These are phyloP conservation scores for Platyura marginata DNA, from an alignment of 1,140 invertebrate species.

Conservation along the genomic window DNA sequence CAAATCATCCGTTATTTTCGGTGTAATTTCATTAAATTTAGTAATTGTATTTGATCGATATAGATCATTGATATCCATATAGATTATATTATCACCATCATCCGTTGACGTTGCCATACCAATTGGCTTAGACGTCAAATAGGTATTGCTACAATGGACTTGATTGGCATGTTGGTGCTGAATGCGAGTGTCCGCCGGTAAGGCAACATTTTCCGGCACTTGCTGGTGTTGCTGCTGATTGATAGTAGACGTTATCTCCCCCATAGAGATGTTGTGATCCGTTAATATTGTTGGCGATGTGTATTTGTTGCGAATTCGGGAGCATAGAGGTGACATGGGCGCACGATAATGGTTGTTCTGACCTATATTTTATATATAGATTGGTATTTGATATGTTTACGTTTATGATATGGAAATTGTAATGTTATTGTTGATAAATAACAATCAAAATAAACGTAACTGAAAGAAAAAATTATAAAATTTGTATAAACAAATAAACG, in stretches of 20 bases:
- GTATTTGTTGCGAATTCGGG: conserved; percentile 13
- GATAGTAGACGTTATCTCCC: conserved; percentile 13
- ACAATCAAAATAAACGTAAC: too few relatives aligned
- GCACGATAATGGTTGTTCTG: conserved; percentile 1
- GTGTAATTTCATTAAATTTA: background rate
- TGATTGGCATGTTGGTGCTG: conserved; percentile 24
- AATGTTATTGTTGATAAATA: too few relatives aligned
- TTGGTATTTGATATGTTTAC: too few relatives aligned
- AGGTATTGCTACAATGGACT: conserved; percentile 27
- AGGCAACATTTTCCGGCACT: conserved; percentile 24
- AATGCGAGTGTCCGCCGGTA: conserved; percentile 7
- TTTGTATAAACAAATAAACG: too few relatives aligned
- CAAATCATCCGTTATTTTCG: conserved; percentile 12
- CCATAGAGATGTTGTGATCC: conserved; percentile 19
- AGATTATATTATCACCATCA: conserved; percentile 22
- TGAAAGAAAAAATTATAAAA: too few relatives aligned
- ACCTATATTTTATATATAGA: too few relatives aligned
- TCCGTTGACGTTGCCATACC: conserved; percentile 21
- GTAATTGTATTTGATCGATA: conserved; percentile 5
- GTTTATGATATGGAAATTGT: too few relatives aligned
- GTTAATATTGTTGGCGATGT: conserved; percentile 18
- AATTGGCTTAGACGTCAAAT: conserved; percentile 24
- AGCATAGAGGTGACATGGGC: background rate
- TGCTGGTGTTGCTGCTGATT: too few relatives aligned
- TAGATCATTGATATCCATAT: conserved; percentile 23